A percentile compares a stretch with the other conserved stretches of the same genome.
These are phyloP conservation scores for Lerista edwardsae DNA, from an alignment of 2,797 vertebrate genomes.

Conservation along the genomic window DNA sequence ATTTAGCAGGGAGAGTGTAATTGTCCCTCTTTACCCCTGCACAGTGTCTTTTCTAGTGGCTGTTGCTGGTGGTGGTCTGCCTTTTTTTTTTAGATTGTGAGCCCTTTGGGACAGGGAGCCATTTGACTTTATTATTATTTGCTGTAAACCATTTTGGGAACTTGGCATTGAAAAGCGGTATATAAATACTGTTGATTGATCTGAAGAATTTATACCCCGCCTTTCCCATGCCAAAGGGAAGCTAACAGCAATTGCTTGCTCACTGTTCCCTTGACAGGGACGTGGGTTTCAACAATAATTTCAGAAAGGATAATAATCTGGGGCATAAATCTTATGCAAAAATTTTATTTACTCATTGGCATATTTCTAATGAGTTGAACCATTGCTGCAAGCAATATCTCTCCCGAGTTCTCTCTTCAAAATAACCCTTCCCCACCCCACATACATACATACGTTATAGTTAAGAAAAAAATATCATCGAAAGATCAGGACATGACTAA, in stretches of 20 bases:
- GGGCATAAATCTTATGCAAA: constrained; percentile 21
- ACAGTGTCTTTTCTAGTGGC: too few relatives aligned
- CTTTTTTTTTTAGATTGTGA: too few relatives aligned
- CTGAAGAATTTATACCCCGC: too few relatives aligned
- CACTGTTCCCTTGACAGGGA: background rate
- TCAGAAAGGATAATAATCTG: background rate
- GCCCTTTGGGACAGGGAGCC: too few relatives aligned
- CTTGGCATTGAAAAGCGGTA: too few relatives aligned
- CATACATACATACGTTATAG: background rate
- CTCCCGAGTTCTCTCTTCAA: background rate
- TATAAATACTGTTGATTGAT: too few relatives aligned
- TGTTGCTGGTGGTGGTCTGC: too few relatives aligned
- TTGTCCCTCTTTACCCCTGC: too few relatives aligned
- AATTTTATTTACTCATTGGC: constrained; percentile 45
- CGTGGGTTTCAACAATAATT: background rate
- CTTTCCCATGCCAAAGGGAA: too few relatives aligned
- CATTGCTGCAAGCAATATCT: background rate
- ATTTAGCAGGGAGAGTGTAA: too few relatives aligned
- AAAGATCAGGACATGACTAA: constrained; percentile 57
- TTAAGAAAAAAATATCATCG: constrained; percentile 44
- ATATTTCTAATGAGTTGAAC: constrained; percentile 32
- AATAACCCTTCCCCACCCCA: constrained; percentile 14
- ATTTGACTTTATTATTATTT: too few relatives aligned
- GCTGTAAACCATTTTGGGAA: too few relatives aligned
- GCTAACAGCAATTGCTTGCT: background rate